Conservation (phyloP, 2,888 invertebrate species). For the Fragum fragum region DNA sequence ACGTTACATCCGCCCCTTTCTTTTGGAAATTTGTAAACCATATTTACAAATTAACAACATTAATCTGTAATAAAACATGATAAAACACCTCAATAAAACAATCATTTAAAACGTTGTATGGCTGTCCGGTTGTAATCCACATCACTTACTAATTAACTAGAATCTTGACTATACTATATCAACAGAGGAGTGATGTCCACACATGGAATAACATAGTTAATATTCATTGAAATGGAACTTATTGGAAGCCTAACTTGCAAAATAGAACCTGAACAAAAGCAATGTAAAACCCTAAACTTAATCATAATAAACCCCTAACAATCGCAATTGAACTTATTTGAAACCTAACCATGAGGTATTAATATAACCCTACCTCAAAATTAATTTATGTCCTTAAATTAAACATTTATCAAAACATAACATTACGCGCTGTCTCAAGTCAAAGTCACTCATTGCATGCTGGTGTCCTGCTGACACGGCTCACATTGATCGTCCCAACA, state of each 20-base stretch:
- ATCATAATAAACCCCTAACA: no score
- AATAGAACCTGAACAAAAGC: neutral
- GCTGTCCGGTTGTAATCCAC: neutral
- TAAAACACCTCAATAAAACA: no score
- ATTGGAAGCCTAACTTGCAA: neutral
- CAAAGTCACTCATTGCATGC: neutral
- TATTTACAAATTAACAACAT: neutral
- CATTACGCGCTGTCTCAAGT: no score
- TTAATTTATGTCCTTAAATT: no score
- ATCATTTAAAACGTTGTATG: no score
- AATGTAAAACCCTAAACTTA: no score
- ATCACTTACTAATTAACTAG: neutral
- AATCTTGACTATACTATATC: slow-evolving; percentile 6
- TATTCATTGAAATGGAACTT: neutral
- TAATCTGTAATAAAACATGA: no score
- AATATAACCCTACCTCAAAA: no score
- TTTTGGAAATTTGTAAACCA: neutral
- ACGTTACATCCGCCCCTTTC: slow-evolving; percentile 1
- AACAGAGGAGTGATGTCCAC: neutral
- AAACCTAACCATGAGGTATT: neutral
- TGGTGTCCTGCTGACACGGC: neutral
- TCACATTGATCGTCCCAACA: slow-evolving; percentile 2
- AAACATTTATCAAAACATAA: no score
- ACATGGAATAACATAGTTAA: neutral
- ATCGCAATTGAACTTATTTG: neutral